These are phyloP conservation scores for Hylomyscus alleni DNA, from an alignment of 2,797 vertebrate genomes.

Conservation along the genomic window DNA sequence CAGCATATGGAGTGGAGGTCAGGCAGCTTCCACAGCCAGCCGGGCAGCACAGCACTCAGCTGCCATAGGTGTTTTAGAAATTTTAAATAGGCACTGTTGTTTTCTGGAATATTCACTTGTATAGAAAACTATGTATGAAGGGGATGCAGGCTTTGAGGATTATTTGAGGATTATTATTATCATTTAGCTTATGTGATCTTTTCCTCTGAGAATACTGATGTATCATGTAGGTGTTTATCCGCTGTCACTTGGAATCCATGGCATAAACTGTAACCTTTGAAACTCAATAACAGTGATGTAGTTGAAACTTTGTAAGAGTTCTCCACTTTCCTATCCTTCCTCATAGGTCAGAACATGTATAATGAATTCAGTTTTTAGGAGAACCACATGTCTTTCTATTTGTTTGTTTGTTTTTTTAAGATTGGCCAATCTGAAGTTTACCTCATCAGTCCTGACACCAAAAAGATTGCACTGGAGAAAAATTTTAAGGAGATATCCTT, in stretches of 20 bases:
- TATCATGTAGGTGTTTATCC: background rate
- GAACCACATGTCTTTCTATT: conserved; percentile 51
- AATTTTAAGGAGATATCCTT: conserved; percentile 99
- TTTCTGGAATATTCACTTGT: conserved; percentile 25
- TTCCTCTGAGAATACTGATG: background rate
- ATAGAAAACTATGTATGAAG: background rate
- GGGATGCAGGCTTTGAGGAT: background rate
- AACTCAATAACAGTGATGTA: background rate
- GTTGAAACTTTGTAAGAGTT: background rate
- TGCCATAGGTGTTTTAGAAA: background rate
- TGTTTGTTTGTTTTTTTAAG: conserved; percentile 88
- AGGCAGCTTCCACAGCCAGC: background rate
- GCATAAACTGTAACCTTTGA: background rate
- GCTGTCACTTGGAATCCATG: background rate
- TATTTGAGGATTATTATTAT: background rate
- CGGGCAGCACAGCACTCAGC: too few species aligned
- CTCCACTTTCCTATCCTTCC: background rate
- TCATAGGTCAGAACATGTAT: background rate
- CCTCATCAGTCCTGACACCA: conserved; percentile 98
- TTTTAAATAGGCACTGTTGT: conserved; percentile 30
- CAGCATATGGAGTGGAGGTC: accelerated
- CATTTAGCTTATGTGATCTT: background rate
- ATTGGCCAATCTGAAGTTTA: conserved; percentile 98
- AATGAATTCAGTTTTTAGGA: conserved; percentile 34
- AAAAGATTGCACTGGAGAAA: conserved; percentile 98